Base-by-base conservation (phyloP, 1,140 invertebrate species). In the Mamestra configurata region DNA sequence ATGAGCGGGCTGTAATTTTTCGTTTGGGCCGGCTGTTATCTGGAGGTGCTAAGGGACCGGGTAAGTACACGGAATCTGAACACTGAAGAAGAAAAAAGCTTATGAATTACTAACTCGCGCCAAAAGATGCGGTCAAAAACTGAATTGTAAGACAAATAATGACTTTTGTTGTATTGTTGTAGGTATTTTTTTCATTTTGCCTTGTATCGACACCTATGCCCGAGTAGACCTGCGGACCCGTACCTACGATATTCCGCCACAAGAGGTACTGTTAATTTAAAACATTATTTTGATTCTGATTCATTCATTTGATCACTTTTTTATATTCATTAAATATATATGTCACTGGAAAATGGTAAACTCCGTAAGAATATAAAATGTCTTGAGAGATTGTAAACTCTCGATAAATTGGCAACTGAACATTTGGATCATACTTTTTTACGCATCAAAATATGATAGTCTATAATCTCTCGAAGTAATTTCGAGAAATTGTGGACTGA, bases 101-200 rank as follows among this genome's bases (percentile, higher is more conserved):
- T 61, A n/a, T 35, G 6, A 7, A 18, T n/a, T 8, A 31, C 7
- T 18, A 43, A 68, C 27, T 15, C 22, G n/a, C n/a, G n/a, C n/a
- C n/a, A n/a, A n/a, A n/a, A n/a, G n/a, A n/a, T n/a, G n/a, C n/a
- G n/a, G n/a, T n/a, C n/a, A n/a, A n/a, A n/a, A n/a, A n/a, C n/a
- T n/a, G n/a, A n/a, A n/a, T n/a, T n/a, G n/a, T n/a, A n/a, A n/a
- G n/a, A n/a, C n/a, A n/a, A n/a, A n/a, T 43, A 5, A 46, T 10
- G 20, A 43, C 8, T 22, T 15, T 4, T 4, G 3, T 55, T 76
- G 5, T 77, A 90, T 82, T 86, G 82, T 95, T 95, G 43, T 92
- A 98, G 97, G 97, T n/a, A 98, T 99, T 79, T 99, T 99, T 95
- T 99, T 99, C 94, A 98, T 99, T 43, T 95, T 99, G 70, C 98